A percentile compares a stretch with the other conserved stretches of the same genome.
Evolutionary conservation across 2,888 invertebrate species (phyloP).

Genomic region (Lumbricus terrestris): DNA sequence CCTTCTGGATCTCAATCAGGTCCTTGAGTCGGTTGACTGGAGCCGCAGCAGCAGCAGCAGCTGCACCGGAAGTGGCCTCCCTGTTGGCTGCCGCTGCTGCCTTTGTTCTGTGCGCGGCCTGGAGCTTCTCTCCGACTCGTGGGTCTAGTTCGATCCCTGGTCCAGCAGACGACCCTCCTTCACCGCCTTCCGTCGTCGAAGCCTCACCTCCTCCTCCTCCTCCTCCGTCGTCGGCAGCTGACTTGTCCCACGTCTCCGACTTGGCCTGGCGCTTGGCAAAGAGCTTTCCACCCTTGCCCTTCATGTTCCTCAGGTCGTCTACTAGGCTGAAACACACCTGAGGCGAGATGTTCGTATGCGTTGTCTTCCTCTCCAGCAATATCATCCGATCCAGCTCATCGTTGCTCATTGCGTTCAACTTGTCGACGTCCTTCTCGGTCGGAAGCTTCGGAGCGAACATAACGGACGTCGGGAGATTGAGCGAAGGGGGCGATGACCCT

Average conservation of each 20-base stretch:
- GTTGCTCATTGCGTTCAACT: conserved; percentile 43
- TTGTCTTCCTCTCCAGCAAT: conserved; percentile 46
- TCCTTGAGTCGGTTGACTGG: conserved; percentile 34
- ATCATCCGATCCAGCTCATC: conserved; percentile 53
- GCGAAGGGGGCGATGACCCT: not conserved
- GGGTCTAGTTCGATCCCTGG: not conserved
- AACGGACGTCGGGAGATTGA: conserved; percentile 8
- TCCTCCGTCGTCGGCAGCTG: no score
- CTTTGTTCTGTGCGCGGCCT: not conserved
- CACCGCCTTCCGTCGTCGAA: not conserved
- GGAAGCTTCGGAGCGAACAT: conserved; percentile 29
- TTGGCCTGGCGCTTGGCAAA: conserved; percentile 78
- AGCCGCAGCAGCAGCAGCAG: conserved; percentile 65
- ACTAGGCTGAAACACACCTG: conserved; percentile 69
- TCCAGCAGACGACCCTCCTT: conserved; percentile 28
- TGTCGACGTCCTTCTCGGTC: conserved; percentile 28
- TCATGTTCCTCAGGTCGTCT: conserved; percentile 74
- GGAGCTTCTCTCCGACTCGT: conserved; percentile 32
- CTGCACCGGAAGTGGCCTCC: conserved; percentile 63
- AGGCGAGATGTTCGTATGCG: conserved; percentile 51
- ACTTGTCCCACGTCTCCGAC: conserved; percentile 72
- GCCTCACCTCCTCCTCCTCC: not conserved
- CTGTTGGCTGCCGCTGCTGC: not conserved
- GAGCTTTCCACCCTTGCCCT: conserved; percentile 79
- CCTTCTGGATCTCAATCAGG: conserved; percentile 33